Percentiles rank a stretch among this genome's conserved stretches.
Evolutionary conservation across 2,797 vertebrate genomes (phyloP).

Genomic region (Momotus momota): DNA sequence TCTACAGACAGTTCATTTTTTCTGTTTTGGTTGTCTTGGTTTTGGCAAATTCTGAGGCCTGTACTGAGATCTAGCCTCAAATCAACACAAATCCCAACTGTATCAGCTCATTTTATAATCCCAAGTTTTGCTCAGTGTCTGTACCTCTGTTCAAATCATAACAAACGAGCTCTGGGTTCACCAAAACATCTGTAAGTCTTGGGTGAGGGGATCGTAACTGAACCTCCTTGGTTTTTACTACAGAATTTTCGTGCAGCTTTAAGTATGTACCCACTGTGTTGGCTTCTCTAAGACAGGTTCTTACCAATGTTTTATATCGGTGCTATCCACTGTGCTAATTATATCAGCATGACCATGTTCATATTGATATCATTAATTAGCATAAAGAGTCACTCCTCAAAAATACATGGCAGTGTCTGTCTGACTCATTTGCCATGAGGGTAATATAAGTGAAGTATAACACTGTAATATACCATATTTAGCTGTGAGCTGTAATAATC

Average conservation of each 20-base stretch:
- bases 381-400: conserved; percentile 78
- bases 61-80: neutral
- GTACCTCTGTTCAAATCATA: neutral
- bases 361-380: conserved; percentile 81
- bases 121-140: neutral
- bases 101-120: neutral
- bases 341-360: conserved; percentile 71
- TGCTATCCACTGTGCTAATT: conserved; percentile 65
- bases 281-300: conserved; percentile 66
- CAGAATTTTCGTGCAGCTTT: neutral
- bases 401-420: conserved; percentile 58
- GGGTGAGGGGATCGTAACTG: neutral
- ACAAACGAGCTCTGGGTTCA: neutral
- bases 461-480: conserved; percentile 64
- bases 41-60: neutral
- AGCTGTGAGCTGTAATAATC: conserved; percentile 71
- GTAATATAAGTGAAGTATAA: conserved; percentile 61
- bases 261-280: neutral
- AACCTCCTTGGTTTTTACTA: neutral
- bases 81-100: neutral
- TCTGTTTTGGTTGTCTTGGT: neutral
- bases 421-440: conserved; percentile 68
- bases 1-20: neutral
- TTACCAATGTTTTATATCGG: conserved; percentile 64
- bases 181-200: neutral